A percentile compares a stretch with the other conserved stretches of the same genome.
Conservation (phyloP, 2,797 vertebrate species). For the Dicrostonyx torquatus region DNA sequence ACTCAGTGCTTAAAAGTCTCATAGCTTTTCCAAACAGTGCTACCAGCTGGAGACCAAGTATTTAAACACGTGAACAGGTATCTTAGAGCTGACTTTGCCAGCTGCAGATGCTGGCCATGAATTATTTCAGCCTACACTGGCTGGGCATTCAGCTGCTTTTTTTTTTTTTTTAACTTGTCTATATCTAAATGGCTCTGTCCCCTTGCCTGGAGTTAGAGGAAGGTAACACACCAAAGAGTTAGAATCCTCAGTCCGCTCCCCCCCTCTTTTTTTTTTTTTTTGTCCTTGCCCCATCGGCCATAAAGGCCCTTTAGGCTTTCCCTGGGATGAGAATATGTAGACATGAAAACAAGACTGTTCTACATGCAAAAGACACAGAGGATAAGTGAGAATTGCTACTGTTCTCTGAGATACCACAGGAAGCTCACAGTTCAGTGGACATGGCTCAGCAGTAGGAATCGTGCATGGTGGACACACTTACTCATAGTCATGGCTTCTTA, state of each 20-base stretch:
- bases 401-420: neutral
- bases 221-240: neutral
- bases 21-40: neutral
- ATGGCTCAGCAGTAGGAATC: neutral
- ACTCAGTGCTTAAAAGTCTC: neutral
- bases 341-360: rapidly evolving
- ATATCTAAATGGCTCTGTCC: neutral
- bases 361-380: neutral
- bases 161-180: neutral
- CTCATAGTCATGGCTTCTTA: neutral
- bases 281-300: neutral
- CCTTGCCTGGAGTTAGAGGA: neutral
- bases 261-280: neutral
- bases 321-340: rapidly evolving
- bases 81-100: neutral
- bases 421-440: neutral
- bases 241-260: neutral
- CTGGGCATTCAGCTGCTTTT: no score
- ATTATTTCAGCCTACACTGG: neutral
- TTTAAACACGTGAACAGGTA: neutral
- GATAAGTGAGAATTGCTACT: no score
- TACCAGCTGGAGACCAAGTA: neutral
- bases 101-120: neutral
- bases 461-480: neutral
- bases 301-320: neutral